phyloP scores from a whole-genome alignment of 1,140 invertebrate genomes.

The Tenebrio molitor region DNA sequence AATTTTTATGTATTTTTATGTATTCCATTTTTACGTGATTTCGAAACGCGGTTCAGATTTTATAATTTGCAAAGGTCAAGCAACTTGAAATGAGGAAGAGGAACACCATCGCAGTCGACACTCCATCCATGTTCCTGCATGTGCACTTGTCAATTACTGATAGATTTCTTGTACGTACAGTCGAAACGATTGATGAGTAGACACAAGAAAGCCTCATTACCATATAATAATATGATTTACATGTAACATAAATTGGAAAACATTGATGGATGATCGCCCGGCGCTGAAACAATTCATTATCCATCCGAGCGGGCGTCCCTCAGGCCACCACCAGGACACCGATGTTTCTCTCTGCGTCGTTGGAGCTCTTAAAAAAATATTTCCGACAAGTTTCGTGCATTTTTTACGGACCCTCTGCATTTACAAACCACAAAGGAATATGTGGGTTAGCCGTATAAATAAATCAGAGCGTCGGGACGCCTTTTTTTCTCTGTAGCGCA shows the following conservation, averaged over 20 bases:
- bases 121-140: neutral
- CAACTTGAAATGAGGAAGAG: constrained; percentile 5
- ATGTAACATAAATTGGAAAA: constrained; percentile 29
- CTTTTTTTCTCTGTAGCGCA: constrained; percentile 15
- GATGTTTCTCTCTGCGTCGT: too few relatives aligned
- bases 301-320: neutral
- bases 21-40: too few relatives aligned
- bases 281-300: too few relatives aligned
- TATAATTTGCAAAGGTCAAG: constrained; percentile 26
- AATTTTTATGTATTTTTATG: too few relatives aligned
- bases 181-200: constrained; percentile 25
- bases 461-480: constrained; percentile 38
- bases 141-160: constrained; percentile 32
- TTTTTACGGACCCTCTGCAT: neutral
- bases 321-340: neutral
- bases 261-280: constrained; percentile 7
- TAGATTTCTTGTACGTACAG: neutral
- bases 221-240: constrained; percentile 40
- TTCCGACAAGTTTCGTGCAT: neutral
- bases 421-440: constrained; percentile 14
- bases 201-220: constrained; percentile 31
- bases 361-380: too few relatives aligned
- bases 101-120: neutral
- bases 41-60: neutral
- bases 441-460: constrained; percentile 33